These are phyloP conservation scores for Mormyrus hasselquistii DNA, from an alignment of 2,797 vertebrate species.

Conservation along the genomic window DNA sequence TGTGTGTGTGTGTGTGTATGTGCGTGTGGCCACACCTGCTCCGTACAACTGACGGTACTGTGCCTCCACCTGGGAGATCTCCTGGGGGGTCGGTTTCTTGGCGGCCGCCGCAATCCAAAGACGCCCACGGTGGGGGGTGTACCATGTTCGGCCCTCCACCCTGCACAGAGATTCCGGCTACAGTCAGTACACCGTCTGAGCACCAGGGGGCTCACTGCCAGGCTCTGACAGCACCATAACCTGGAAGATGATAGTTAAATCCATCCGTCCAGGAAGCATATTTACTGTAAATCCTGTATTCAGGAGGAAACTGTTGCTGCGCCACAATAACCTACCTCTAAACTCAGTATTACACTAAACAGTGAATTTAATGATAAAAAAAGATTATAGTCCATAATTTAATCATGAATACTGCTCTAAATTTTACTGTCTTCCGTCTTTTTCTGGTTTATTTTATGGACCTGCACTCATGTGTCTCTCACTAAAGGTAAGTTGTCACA, in stretches of 20 bases:
- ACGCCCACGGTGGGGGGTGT: conserved; percentile 84
- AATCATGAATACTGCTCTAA: neutral
- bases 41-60: conserved; percentile 70
- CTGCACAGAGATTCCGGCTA: conserved; percentile 48
- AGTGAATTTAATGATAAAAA: neutral
- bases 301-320: neutral
- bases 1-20: neutral
- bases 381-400: neutral
- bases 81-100: conserved; percentile 80
- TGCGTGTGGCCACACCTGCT: conserved; percentile 59
- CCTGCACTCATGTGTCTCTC: neutral
- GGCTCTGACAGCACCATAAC: neutral
- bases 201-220: neutral
- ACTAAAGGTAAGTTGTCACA: neutral
- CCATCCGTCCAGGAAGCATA: neutral
- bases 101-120: conserved; percentile 94
- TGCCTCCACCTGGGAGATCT: conserved; percentile 75
- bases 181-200: neutral
- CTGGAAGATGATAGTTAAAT: neutral
- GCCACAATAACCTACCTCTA: neutral
- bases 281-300: neutral
- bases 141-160: conserved; percentile 94
- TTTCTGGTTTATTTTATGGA: neutral
- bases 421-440: neutral
- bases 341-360: neutral